These are phyloP conservation scores for Albula glossodonta DNA, from an alignment of 2,113 vertebrate genomes.

Conservation along the genomic window DNA sequence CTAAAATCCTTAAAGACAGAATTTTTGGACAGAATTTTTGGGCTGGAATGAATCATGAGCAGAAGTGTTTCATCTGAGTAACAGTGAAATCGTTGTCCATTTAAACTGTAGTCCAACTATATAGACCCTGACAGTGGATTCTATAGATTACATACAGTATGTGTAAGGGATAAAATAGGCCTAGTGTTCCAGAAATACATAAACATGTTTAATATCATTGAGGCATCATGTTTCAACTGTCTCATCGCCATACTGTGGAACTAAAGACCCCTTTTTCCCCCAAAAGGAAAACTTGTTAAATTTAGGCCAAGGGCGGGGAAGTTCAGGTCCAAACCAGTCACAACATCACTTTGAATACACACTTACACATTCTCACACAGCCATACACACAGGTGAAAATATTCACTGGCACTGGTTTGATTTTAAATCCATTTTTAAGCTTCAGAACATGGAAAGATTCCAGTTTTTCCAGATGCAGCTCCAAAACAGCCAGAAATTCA, in stretches of 20 bases:
- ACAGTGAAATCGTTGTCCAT: not conserved
- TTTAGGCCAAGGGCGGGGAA: not conserved
- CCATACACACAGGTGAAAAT: too few relatives aligned
- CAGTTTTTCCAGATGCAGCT: too few relatives aligned
- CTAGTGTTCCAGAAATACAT: not conserved
- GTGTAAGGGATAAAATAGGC: not conserved
- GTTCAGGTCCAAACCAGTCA: not conserved
- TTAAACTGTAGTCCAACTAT: not conserved
- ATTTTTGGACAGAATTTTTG: too few relatives aligned
- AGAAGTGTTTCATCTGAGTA: too few relatives aligned
- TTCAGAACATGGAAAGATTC: too few relatives aligned
- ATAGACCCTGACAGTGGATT: not conserved
- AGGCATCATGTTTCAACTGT: not conserved
- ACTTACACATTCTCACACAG: too few relatives aligned
- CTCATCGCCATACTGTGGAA: not conserved
- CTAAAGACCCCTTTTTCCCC: not conserved
- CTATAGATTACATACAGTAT: not conserved
- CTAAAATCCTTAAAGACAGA: too few relatives aligned
- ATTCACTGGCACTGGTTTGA: too few relatives aligned
- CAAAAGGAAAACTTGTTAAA: not conserved
- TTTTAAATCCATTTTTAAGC: too few relatives aligned
- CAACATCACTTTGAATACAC: too few relatives aligned
- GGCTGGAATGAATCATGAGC: too few relatives aligned
- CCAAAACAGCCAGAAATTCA: too few relatives aligned
- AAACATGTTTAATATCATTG: not conserved